Evolutionary conservation across 1,140 invertebrate genomes (phyloP), one percentile per base, ranked within the genome.

Genomic region (Philotrypesis tridentata): DNA sequence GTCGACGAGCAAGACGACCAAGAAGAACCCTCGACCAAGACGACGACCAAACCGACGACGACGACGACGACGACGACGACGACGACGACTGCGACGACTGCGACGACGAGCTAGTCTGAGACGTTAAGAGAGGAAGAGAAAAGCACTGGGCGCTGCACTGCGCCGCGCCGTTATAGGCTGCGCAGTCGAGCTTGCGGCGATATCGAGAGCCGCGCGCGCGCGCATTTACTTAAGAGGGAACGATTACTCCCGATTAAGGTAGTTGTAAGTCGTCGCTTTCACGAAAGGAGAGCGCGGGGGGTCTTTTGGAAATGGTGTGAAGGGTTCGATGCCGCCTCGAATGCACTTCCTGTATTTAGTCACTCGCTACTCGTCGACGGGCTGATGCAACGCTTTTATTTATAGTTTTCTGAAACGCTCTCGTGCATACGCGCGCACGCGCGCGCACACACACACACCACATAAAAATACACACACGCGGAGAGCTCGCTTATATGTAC

Each of bases 161-260:
- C 67, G 25, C 37, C 55, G 27, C 70, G 67, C 37, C 33, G 79
- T 74, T 80, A 37, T 37, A 80, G n/a, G n/a, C n/a, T 70, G 71
- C 61, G 74, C 71, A 25, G 67, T 14, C 9, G 71, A 6, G 7
- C 40, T 55, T 27, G 60, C 60, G 17, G 23, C 61, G 60, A 80
- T 74, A 74, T 60, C 21, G 17, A 23, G 21, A n/a, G 1, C 21
- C 29, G 40, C 31, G 67, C 11, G 65, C 65, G 23, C 65, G 25
- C 23, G 9, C 21, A 11, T 31, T 37, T 31, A 4, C 75, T 33
- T 25, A 27, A 43, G 29, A 6, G 25, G 14, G 29, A 23, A 23
- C n/a, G n/a, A n/a, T n/a, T n/a, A n/a, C 9, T 37, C 33, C 33
- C 33, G 67, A 70, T 70, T 67, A 55, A 55, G 17, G 21, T 7